These are phyloP conservation scores for Alexandromys fortis DNA, from an alignment of 2,113 vertebrate species.

Conservation along the genomic window DNA sequence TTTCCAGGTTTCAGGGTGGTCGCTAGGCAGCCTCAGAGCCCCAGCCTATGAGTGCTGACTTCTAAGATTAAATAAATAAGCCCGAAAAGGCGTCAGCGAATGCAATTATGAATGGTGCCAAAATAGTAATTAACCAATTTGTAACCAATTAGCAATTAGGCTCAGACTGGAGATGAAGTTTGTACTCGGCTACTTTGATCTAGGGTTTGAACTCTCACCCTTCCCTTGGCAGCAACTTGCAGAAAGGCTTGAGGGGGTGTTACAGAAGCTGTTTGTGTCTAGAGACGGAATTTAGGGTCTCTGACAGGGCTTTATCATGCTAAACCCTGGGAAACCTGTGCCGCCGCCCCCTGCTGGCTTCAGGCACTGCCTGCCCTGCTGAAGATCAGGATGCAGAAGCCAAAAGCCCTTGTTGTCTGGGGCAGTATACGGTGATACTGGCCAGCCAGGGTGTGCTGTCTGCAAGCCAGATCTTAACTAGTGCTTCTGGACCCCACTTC, in stretches of 20 bases:
- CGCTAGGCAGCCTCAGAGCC: neutral
- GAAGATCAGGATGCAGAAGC: neutral
- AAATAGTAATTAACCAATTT: conserved; percentile 84
- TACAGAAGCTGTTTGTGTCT: neutral
- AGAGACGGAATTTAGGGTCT: neutral
- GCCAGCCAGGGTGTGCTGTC: neutral
- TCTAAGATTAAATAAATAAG: conserved; percentile 36
- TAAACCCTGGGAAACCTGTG: neutral
- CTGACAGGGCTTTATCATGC: neutral
- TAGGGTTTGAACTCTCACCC: neutral
- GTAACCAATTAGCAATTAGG: conserved; percentile 82
- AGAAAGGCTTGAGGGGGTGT: neutral
- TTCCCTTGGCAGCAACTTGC: conserved; percentile 4
- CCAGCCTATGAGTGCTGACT: neutral
- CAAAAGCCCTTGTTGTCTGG: neutral
- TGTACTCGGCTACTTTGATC: neutral
- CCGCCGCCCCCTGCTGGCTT: conserved; percentile 70
- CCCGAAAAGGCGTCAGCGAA: conserved; percentile 56
- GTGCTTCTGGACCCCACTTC: neutral
- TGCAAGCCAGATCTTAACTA: conserved; percentile 5
- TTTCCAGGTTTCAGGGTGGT: neutral
- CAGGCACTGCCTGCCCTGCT: neutral
- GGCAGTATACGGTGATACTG: rapidly evolving
- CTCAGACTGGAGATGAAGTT: conserved; percentile 16
- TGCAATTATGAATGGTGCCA: conserved; percentile 72